A percentile compares a stretch with the other conserved stretches of the same genome.
These are phyloP conservation scores for Ditylenchus weischeri DNA, from an alignment of 2,888 invertebrate species.

Conservation along the genomic window DNA sequence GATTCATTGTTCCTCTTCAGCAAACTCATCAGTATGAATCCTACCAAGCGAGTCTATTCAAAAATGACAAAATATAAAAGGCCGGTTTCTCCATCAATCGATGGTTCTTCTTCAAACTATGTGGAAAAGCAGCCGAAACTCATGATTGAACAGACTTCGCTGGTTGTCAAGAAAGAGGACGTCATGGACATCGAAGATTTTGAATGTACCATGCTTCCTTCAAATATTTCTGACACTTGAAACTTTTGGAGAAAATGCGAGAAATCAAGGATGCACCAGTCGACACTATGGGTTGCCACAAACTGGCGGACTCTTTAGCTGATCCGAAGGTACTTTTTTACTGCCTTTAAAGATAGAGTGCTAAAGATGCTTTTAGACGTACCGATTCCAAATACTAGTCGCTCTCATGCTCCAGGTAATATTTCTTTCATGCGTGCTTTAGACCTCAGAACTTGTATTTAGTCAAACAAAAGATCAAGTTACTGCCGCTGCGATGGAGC, in stretches of 20 bases:
- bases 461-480: constrained; percentile 95
- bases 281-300: constrained; percentile 77
- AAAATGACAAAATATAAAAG: too few relatives aligned
- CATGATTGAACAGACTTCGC: too few relatives aligned
- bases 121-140: too few relatives aligned
- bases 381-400: constrained; percentile 80
- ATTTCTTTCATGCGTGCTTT: too few relatives aligned
- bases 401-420: constrained; percentile 77
- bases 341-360: background rate
- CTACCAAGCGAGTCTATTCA: too few relatives aligned
- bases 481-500: constrained; percentile 80
- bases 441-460: too few relatives aligned
- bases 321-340: constrained; percentile 39
- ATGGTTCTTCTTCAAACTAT: too few relatives aligned
- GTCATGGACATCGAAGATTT: too few relatives aligned
- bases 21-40: too few relatives aligned
- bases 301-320: constrained; percentile 39
- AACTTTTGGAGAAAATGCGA: constrained; percentile 31
- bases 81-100: too few relatives aligned
- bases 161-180: too few relatives aligned
- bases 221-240: constrained; percentile 17
- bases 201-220: background rate
- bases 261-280: constrained; percentile 79
- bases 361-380: constrained; percentile 66
- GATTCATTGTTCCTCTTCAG: too few relatives aligned